These are phyloP conservation scores for Esox niger DNA, from an alignment of 2,113 vertebrate genomes.

Conservation along the genomic window DNA sequence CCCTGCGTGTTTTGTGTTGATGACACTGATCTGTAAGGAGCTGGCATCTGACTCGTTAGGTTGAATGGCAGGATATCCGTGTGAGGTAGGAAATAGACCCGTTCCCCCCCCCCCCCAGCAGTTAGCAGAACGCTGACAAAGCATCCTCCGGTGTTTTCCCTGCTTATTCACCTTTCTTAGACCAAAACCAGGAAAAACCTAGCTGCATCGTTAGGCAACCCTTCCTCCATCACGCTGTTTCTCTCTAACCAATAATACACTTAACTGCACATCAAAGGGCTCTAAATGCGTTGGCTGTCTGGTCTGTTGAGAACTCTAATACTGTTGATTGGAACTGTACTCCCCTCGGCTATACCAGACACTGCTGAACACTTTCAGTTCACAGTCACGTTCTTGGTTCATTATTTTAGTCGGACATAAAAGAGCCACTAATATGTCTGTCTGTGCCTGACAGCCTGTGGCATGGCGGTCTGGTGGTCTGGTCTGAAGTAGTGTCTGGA, in stretches of 20 bases:
- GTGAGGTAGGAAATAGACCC: conserved; percentile 56
- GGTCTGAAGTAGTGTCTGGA: conserved; percentile 30
- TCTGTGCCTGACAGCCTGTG: conserved; percentile 34
- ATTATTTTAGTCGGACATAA: conserved; percentile 59
- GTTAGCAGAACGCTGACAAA: conserved; percentile 65
- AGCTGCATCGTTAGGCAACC: too few species aligned
- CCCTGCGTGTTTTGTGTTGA: conserved; percentile 24
- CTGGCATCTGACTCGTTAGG: conserved; percentile 45
- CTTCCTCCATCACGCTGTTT: too few species aligned
- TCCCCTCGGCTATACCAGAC: conserved; percentile 9
- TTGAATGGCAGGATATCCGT: conserved; percentile 73
- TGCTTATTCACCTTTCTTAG: conserved; percentile 36
- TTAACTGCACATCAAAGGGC: background rate
- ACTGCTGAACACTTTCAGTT: conserved; percentile 22
- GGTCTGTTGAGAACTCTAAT: conserved; percentile 45
- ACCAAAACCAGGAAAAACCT: too few species aligned
- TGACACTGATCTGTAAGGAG: conserved; percentile 2
- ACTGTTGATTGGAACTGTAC: conserved; percentile 25
- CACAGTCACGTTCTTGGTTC: conserved; percentile 39
- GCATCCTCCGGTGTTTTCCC: conserved; percentile 32
- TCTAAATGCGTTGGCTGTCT: conserved; percentile 20
- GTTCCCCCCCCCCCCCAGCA: conserved; percentile 58
- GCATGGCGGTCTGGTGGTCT: conserved; percentile 31
- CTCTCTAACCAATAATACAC: too few species aligned
- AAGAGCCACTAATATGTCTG: conserved; percentile 38